Percentiles rank a stretch among this genome's conserved stretches.
phyloP scores from a whole-genome alignment of 2,888 invertebrate genomes.

The Amaurobius ferox region DNA sequence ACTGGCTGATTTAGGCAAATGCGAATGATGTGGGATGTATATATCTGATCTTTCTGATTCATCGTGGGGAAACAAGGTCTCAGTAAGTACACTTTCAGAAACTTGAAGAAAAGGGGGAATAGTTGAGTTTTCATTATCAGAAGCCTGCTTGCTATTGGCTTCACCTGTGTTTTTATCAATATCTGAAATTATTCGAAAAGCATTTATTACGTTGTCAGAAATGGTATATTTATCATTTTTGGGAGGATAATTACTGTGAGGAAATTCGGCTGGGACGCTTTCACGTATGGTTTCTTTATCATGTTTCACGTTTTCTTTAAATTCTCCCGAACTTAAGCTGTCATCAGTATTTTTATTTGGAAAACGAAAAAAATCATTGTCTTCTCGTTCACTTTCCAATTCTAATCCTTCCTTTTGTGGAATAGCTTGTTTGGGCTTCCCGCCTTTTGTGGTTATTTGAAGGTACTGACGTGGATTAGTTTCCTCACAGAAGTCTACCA shows the following conservation, averaged over 20 bases:
- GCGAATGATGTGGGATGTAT: constrained; percentile 6
- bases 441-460: neutral
- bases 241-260: neutral
- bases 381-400: constrained; percentile 10
- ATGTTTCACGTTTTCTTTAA: neutral
- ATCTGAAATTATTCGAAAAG: neutral
- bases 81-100: neutral
- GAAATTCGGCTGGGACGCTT: neutral
- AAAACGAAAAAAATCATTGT: neutral
- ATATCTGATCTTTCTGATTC: constrained; percentile 66
- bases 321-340: neutral
- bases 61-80: constrained; percentile 30
- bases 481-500: constrained; percentile 82
- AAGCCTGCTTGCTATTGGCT: neutral
- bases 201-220: neutral
- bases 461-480: constrained; percentile 23
- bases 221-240: neutral
- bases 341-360: neutral
- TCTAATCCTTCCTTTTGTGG: neutral
- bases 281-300: neutral
- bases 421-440: neutral
- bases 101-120: too few species aligned
- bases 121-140: neutral
- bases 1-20: constrained; percentile 4
- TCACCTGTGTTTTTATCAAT: neutral